Percentiles rank a stretch among this genome's conserved stretches.
Conservation (phyloP, 2,797 vertebrate genomes). For the Lates japonicus region DNA sequence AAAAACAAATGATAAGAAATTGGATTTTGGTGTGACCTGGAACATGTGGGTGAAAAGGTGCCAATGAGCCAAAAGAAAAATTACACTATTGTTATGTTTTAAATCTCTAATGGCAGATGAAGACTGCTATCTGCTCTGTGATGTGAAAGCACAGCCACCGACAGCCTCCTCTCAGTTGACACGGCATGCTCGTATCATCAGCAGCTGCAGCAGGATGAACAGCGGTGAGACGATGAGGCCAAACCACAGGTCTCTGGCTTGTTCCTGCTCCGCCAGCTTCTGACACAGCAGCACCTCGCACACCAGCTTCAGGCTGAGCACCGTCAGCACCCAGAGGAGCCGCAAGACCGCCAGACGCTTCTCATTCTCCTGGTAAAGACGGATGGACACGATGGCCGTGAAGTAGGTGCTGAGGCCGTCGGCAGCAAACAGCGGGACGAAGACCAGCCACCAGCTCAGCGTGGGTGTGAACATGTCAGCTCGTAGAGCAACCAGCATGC, state of each 20-base stretch:
- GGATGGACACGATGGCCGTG: constrained; percentile 97
- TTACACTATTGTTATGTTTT: constrained; percentile 26
- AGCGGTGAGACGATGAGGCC: constrained; percentile 96
- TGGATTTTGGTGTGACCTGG: constrained; percentile 13
- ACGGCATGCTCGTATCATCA: constrained; percentile 97
- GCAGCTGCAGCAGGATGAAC: constrained; percentile 97
- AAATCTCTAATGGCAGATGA: constrained; percentile 67
- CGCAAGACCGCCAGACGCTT: constrained; percentile 95
- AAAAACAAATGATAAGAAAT: constrained; percentile 13
- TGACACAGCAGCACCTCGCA: constrained; percentile 98
- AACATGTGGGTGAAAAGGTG: constrained; percentile 3
- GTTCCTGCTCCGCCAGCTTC: constrained; percentile 93
- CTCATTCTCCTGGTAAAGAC: constrained; percentile 98
- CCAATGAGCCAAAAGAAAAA: constrained; percentile 34
- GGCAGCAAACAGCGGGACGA: constrained; percentile 94
- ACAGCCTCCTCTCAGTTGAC: constrained; percentile 87
- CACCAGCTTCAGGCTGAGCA: constrained; percentile 98
- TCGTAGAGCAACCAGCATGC: constrained; percentile 92
- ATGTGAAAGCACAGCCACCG: background rate
- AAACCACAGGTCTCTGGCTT: constrained; percentile 92
- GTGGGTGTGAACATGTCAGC: constrained; percentile 84
- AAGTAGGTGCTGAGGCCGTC: constrained; percentile 99
- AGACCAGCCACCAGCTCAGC: constrained; percentile 96
- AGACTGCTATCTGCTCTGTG: constrained; percentile 29
- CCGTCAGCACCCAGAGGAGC: constrained; percentile 97